Percentiles rank a stretch among this genome's conserved stretches.
These are phyloP conservation scores for Philopotamus ludificatus DNA, from an alignment of 1,140 invertebrate species.

Conservation along the genomic window DNA sequence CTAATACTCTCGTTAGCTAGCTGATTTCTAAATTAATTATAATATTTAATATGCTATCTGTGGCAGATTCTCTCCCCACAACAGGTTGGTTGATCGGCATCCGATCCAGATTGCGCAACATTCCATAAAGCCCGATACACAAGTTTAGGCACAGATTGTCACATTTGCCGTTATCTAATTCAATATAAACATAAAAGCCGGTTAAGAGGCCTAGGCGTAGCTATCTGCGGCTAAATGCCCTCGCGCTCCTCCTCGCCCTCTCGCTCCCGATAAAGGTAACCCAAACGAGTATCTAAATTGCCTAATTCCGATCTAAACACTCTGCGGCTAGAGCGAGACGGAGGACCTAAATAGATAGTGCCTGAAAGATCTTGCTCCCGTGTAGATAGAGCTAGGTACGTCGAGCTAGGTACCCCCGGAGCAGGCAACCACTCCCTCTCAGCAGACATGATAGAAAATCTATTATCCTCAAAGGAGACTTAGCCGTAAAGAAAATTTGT, in stretches of 20 bases:
- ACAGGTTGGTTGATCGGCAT: too few species aligned
- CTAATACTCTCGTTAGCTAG: too few species aligned
- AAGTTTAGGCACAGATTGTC: too few species aligned
- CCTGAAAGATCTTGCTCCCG: slow-evolving; percentile 2
- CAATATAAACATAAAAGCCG: background rate
- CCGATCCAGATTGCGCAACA: too few species aligned
- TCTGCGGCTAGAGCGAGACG: slow-evolving; percentile 31
- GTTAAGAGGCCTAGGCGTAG: background rate
- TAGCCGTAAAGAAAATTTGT: slow-evolving; percentile 43
- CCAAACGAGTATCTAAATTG: slow-evolving; percentile 42
- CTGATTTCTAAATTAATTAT: too few species aligned
- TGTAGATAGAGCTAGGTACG: slow-evolving; percentile 1
- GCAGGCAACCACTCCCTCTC: slow-evolving; percentile 26
- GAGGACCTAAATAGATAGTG: slow-evolving; percentile 12
- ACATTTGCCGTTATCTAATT: too few species aligned
- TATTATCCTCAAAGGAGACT: slow-evolving; percentile 43
- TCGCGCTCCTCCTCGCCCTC: too few species aligned
- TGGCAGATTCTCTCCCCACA: too few species aligned
- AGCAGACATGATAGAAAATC: slow-evolving; percentile 43
- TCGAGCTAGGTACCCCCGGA: slow-evolving; percentile 6
- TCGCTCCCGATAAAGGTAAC: slow-evolving; percentile 37
- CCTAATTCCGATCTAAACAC: slow-evolving; percentile 42
- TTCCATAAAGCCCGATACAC: too few species aligned
- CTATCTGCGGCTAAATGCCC: slow-evolving; percentile 14
- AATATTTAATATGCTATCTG: too few species aligned